A percentile compares a stretch with the other conserved stretches of the same genome.
phyloP scores from a whole-genome alignment of 2,113 vertebrate species.

The Hucho hucho region DNA sequence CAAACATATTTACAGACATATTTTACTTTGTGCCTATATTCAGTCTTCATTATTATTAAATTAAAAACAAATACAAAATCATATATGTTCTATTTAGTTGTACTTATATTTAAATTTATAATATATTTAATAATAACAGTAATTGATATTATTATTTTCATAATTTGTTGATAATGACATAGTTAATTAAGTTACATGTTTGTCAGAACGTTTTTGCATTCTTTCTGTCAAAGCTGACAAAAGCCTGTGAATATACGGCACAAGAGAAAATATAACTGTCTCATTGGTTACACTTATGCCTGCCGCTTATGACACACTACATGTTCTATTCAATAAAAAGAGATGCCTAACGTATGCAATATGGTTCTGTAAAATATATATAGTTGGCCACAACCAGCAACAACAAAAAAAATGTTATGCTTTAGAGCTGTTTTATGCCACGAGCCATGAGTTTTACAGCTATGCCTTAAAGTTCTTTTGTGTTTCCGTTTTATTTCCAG shows the following conservation, averaged over 20 bases:
- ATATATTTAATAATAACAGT: not conserved
- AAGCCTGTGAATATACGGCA: too few relatives aligned
- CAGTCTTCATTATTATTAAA: too few relatives aligned
- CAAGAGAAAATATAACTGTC: not conserved
- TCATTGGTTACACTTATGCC: constrained; percentile 1
- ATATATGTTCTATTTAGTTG: not conserved
- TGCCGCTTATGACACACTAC: constrained; percentile 13
- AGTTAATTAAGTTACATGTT: not conserved
- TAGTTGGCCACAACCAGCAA: constrained; percentile 15
- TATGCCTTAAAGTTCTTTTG: constrained; percentile 46
- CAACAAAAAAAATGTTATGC: constrained; percentile 23
- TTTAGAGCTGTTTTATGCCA: constrained; percentile 25
- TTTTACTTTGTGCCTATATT: too few relatives aligned
- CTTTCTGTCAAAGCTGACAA: too few relatives aligned
- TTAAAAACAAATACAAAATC: not conserved
- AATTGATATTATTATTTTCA: not conserved
- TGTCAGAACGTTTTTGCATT: too few relatives aligned
- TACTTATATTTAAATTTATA: not conserved
- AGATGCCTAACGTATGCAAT: constrained; percentile 15
- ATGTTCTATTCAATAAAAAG: constrained; percentile 12
- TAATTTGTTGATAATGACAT: not conserved
- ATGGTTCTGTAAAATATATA: constrained; percentile 29
- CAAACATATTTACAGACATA: too few relatives aligned
- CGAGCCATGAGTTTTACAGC: constrained; percentile 24
- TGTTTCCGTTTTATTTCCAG: constrained; percentile 19